Base-by-base conservation (phyloP, 2,797 vertebrate species). In the Anomalospiza imberbis region DNA sequence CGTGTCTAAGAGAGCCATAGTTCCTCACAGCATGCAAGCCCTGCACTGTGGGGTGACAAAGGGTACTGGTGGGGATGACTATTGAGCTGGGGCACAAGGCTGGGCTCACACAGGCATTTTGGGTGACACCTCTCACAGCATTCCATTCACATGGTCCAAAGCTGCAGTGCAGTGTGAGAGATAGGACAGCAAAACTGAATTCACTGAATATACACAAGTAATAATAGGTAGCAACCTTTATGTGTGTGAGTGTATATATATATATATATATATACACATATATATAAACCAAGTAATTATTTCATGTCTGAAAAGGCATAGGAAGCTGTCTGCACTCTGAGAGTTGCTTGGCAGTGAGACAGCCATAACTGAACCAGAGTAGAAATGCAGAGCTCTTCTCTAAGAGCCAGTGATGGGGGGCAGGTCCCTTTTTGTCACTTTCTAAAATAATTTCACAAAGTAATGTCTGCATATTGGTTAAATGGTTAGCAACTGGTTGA, bases 381-480 rank as follows among this genome's bases (percentile, higher is more conserved):
- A 83, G 72, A 74, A 89, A 77, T 19, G 32, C 55, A 85, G 53
- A 85, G 20, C n/a, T 72, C 73, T 50, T 74, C 48, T 78, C 1
- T 2, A 44, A 12, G 31, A 62, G 58, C 0, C 0, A 2, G 29
- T 45, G 61, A 51, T 4, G 1, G 1, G 1, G 38, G 53, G 34
- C 73, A 44, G 12, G 47, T 93, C n/a, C 25, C 17, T 71, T 58
- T 83, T 58, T 83, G 38, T 65, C 79, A 19, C 20, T 63, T 80
- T 58, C 58, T 67, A 54, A 89, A 91, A 77, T 57, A 25, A 7
- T 47, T 24, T 36, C 21, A 61, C 15, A 13, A 80, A 61, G 9
- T 8, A 31, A 51, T 66, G 54, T 48, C 36, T 4, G 1, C 28
- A 10, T 55, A 29, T 36, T 57, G 63, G 29, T 80, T 82, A 80